Conservation (phyloP, 2,113 vertebrate genomes). For the Thamnaconus septentrionalis region DNA sequence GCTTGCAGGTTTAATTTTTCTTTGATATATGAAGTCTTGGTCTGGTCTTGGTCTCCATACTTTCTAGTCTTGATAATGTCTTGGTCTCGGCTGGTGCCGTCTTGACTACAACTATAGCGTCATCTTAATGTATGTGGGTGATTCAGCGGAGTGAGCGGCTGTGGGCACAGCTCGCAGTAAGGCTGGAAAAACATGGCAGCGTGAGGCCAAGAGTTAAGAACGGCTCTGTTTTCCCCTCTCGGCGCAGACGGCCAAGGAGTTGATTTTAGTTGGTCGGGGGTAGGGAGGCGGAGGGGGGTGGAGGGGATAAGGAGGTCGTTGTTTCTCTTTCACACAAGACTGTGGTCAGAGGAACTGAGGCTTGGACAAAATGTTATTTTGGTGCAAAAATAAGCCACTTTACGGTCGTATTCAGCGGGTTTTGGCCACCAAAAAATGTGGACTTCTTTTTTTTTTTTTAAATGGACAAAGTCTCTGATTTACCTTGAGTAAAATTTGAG, state of each 20-base stretch:
- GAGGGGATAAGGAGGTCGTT: background rate
- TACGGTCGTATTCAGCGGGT: too few relatives aligned
- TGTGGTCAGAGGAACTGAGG: too few relatives aligned
- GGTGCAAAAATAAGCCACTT: too few relatives aligned
- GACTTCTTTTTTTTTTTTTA: too few relatives aligned
- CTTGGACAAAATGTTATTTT: too few relatives aligned
- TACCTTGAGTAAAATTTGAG: background rate
- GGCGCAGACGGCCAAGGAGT: slow-evolving; percentile 12
- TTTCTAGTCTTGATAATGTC: too few relatives aligned
- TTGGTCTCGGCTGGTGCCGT: too few relatives aligned
- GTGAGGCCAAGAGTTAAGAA: slow-evolving; percentile 32
- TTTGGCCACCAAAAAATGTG: too few relatives aligned
- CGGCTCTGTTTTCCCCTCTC: slow-evolving; percentile 21
- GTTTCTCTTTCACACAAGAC: slow-evolving; percentile 2
- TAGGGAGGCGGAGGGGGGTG: too few relatives aligned
- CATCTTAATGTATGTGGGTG: slow-evolving; percentile 26
- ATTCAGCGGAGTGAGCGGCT: slow-evolving; percentile 43
- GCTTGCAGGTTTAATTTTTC: too few relatives aligned
- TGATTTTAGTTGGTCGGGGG: background rate
- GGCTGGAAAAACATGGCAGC: slow-evolving; percentile 49
- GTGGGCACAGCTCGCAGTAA: slow-evolving; percentile 33
- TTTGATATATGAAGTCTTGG: too few relatives aligned
- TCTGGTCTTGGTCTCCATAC: too few relatives aligned
- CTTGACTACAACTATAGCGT: background rate
- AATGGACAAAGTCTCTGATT: background rate